Conservation (phyloP, 1,140 invertebrate species). For the Macrostomum lignano region DNA sequence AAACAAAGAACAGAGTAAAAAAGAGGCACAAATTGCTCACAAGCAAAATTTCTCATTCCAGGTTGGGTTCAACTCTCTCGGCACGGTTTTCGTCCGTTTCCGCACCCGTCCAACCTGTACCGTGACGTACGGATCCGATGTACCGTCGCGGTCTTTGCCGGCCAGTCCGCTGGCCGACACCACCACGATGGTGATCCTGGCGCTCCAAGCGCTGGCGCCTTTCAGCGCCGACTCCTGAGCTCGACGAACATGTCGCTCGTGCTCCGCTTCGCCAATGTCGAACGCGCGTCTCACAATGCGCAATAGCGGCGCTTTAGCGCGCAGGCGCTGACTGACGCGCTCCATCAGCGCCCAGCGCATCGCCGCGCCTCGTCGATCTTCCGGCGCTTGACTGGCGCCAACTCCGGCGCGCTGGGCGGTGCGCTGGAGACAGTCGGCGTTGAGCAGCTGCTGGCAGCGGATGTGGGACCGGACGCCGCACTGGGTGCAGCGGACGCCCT, state of each 20-base stretch:
- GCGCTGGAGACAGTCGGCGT: slow-evolving; percentile 97
- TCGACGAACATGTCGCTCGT: no score
- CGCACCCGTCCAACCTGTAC: slow-evolving; percentile 97
- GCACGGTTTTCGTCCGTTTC: slow-evolving; percentile 91
- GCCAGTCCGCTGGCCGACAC: slow-evolving; percentile 97
- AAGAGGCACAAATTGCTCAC: no score
- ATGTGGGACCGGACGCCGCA: slow-evolving; percentile 98
- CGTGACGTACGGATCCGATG: slow-evolving; percentile 95
- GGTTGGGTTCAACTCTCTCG: slow-evolving; percentile 89
- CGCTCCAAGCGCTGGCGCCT: slow-evolving; percentile 90
- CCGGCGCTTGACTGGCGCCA: no score
- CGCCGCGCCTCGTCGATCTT: no score
- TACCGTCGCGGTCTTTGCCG: slow-evolving; percentile 97
- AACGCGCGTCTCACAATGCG: no score
- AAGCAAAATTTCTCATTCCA: slow-evolving; percentile 99
- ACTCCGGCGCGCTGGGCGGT: no score
- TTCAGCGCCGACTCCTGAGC: slow-evolving; percentile 76
- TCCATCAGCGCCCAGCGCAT: no score
- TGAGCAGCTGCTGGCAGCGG: slow-evolving; percentile 94
- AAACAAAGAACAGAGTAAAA: no score
- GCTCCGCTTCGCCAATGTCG: no score
- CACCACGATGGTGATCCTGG: slow-evolving; percentile 88
- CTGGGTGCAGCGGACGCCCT: slow-evolving; percentile 85
- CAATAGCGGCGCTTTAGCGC: no score
- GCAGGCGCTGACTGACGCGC: no score